These are phyloP conservation scores for Danaus melanippus DNA, from an alignment of 1,140 invertebrate species.

Conservation along the genomic window DNA sequence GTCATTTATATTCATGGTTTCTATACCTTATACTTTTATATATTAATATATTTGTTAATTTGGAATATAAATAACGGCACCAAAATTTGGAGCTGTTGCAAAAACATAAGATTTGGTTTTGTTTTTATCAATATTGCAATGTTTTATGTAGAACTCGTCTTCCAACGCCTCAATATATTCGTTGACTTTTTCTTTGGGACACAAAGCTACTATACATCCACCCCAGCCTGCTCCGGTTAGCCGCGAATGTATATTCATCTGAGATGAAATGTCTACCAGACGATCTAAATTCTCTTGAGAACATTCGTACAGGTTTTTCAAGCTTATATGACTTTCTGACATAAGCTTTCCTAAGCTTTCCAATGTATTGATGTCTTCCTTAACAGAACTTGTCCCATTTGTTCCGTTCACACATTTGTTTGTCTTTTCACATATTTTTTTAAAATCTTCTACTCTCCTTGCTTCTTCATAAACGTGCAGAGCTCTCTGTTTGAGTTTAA, in stretches of 20 bases:
- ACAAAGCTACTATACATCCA: conserved; percentile 93
- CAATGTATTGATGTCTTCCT: conserved; percentile 51
- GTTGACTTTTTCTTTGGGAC: conserved; percentile 76
- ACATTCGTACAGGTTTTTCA: conserved; percentile 92
- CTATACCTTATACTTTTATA: too few relatives aligned
- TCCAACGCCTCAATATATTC: conserved; percentile 81
- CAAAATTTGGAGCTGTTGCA: conserved; percentile 72
- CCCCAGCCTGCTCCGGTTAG: conserved; percentile 98
- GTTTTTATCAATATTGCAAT: conserved; percentile 55
- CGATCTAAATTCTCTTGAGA: conserved; percentile 91
- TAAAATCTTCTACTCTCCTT: conserved; percentile 83
- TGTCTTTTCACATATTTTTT: conserved; percentile 74
- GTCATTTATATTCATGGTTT: too few relatives aligned
- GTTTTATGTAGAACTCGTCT: conserved; percentile 78
- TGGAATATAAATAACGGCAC: conserved; percentile 63
- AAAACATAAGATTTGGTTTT: conserved; percentile 71
- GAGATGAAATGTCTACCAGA: conserved; percentile 84
- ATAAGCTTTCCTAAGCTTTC: conserved; percentile 85
- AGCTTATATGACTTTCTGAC: conserved; percentile 90
- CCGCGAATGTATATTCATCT: conserved; percentile 84
- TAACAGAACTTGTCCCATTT: conserved; percentile 41
- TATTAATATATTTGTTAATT: conserved; percentile 2
- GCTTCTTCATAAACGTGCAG: conserved; percentile 93
- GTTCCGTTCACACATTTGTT: conserved; percentile 65
- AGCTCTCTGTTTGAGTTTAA: conserved; percentile 88